A percentile compares a stretch with the other conserved stretches of the same genome.
Conservation (phyloP, 1,140 invertebrate species). For the Euwallacea fornicatus region DNA sequence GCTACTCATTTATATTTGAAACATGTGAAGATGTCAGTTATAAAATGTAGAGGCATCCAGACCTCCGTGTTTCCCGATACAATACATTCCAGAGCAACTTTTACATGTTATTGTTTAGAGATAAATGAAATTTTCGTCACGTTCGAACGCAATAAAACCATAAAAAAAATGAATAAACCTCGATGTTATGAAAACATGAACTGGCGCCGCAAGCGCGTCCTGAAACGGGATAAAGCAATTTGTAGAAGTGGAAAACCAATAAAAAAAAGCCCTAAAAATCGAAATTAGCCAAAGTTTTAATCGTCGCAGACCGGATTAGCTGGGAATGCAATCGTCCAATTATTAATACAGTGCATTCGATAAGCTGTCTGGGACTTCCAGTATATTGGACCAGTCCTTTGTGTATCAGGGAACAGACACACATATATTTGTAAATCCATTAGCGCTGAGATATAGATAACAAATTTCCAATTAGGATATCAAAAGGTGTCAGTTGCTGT, state of each 20-base stretch:
- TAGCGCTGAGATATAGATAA: background rate
- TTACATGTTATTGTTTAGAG: no score
- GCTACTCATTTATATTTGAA: no score
- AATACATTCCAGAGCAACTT: no score
- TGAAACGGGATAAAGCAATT: slow-evolving; percentile 1
- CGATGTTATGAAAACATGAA: background rate
- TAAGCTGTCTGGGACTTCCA: background rate
- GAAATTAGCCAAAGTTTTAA: background rate
- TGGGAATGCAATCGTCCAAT: slow-evolving; percentile 1
- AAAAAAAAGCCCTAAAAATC: background rate
- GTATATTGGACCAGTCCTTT: background rate
- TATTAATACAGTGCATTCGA: background rate
- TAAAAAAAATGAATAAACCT: background rate
- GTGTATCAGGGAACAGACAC: background rate
- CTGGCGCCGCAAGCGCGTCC: background rate
- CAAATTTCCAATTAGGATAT: slow-evolving; percentile 9
- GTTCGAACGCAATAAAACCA: no score
- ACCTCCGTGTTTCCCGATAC: no score
- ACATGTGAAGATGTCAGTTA: no score
- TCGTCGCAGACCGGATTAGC: background rate
- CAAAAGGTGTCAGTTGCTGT: slow-evolving; percentile 6
- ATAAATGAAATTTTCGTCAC: no score
- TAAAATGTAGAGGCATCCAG: no score
- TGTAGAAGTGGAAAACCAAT: background rate
- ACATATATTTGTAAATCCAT: slow-evolving; percentile 2